Base-by-base conservation (phyloP, 2,797 vertebrate genomes). In the Scleropages formosus region DNA sequence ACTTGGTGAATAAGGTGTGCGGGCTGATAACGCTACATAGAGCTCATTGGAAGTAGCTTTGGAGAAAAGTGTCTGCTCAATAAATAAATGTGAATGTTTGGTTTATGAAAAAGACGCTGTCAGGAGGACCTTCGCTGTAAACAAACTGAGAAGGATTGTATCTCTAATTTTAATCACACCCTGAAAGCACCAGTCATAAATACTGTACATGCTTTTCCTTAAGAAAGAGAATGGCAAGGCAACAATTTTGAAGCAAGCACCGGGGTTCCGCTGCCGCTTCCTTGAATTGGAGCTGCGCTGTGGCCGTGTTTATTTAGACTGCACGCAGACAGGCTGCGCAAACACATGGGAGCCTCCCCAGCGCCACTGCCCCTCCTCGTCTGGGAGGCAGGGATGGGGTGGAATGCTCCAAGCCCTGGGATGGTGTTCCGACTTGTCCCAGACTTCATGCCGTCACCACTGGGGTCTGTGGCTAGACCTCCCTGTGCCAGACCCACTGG, bases 381-480 rank as follows among this genome's bases (percentile, higher is more conserved):
- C 75, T 76, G 75, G 56, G 75, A 71, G 85, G 87, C 84, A 87
- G 87, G 88, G 91, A 92, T 91, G 88, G 59, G n/a, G 72, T 88
- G 88, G 90, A 92, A 91, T 92, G 88, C 90, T 93, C 87, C 89
- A 93, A 91, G 92, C 91, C 90, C 88, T 76, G 90, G 90, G 88
- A 90, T 91, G 91, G 88, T 93, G 93, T 92, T 93, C 90, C 90
- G 91, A 93, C 92, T 93, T 90, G 92, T 92, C 92, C 92, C 92
- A 94, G 92, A 93, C 92, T 93, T 92, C 83, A 90, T 93, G 93
- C 90, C 93, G 91, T 94, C 92, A 93, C 92, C 92, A 70, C 92
- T 89, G 89, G 91, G 91, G 89, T 92, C 91, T 94, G 93, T 91
- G 93, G 92, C 92, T 91, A 93, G 92, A 92, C 91, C 92, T 93